These are phyloP conservation scores for Sebastes trivittatus DNA, from an alignment of 2,797 vertebrate genomes.

Conservation along the genomic window DNA sequence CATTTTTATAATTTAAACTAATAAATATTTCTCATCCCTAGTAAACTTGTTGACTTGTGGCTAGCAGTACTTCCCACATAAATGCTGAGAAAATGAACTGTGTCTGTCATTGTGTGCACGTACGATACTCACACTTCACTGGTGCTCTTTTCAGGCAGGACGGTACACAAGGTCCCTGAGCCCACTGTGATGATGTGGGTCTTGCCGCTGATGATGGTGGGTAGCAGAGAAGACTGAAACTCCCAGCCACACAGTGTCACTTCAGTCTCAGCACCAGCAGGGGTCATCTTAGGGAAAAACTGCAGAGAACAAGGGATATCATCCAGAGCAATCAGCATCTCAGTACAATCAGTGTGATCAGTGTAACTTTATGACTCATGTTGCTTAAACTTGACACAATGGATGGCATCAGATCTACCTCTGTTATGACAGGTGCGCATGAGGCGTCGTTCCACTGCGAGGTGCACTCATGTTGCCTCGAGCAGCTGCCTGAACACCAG, in stretches of 20 bases:
- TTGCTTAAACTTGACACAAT: neutral
- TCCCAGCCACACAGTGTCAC: slow-evolving; percentile 88
- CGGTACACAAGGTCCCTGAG: slow-evolving; percentile 67
- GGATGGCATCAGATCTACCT: slow-evolving; percentile 73
- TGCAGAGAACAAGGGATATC: slow-evolving; percentile 58
- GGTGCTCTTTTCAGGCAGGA: slow-evolving; percentile 74
- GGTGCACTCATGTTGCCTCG: slow-evolving; percentile 77
- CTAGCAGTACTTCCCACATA: neutral
- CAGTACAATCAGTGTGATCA: neutral
- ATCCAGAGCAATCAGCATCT: neutral
- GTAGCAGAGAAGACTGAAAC: slow-evolving; percentile 74
- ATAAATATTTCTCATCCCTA: neutral
- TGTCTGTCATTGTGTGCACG: neutral
- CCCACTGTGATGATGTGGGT: slow-evolving; percentile 81
- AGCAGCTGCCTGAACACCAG: slow-evolving; percentile 88
- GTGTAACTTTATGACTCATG: neutral
- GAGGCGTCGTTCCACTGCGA: slow-evolving; percentile 82
- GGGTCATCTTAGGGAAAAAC: slow-evolving; percentile 88
- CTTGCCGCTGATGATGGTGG: slow-evolving; percentile 20
- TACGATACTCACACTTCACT: slow-evolving; percentile 72
- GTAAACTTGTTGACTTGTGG: neutral
- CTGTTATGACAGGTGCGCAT: slow-evolving; percentile 88
- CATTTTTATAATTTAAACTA: neutral
- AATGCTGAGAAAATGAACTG: neutral
- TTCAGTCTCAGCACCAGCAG: slow-evolving; percentile 80